Evolutionary conservation across 2,113 vertebrate species (phyloP), one percentile per base, ranked within the genome.

Genomic region (Abramis brama): DNA sequence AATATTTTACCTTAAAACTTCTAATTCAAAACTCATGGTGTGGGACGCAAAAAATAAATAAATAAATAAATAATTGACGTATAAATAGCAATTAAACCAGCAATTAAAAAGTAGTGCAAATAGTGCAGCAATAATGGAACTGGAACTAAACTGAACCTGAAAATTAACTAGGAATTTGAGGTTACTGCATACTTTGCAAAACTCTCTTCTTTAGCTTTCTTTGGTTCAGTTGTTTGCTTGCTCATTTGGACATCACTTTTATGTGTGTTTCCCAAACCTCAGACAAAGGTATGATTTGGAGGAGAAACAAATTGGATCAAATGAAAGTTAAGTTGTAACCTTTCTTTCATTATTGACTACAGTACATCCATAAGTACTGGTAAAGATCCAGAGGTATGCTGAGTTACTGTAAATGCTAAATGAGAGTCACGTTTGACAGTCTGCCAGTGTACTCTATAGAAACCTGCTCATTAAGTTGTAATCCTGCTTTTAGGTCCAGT

Each of bases 401-500:
- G 33, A n/a, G 62, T 57, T 15, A 43, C 39, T 43, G 39, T 43
- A 25, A 62, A 36, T 86, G 45, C 10, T 81, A 30, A 80, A 47
- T 59, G 39, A 15, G 57, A 76, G 45, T 25, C 25, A 68, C 33
- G 25, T 55, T 83, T 52, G 74, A 86, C 50, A 73, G 47, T 78
- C 23, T 77, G 85, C 62, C 79, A 64, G 86, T 78, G 23, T 39
- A 11, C 33, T 52, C 11, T 21, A 30, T 62, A 57, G 68, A 79
- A 47, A 82, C 47, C 52, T 19, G 77, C 59, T 39, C 21, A 76
- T 80, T 68, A 71, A 68, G 55, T 13, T 47, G 68, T 62, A 82
- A 73, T 52, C 52, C 60, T 68, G 13, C 73, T 47, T 86, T 64
- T 50, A 84, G 27, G 74, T 82, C 33, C 75, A 84, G 12, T 77